These are phyloP conservation scores for Thoracochromis brauschi DNA, from an alignment of 2,113 vertebrate species.

Conservation along the genomic window DNA sequence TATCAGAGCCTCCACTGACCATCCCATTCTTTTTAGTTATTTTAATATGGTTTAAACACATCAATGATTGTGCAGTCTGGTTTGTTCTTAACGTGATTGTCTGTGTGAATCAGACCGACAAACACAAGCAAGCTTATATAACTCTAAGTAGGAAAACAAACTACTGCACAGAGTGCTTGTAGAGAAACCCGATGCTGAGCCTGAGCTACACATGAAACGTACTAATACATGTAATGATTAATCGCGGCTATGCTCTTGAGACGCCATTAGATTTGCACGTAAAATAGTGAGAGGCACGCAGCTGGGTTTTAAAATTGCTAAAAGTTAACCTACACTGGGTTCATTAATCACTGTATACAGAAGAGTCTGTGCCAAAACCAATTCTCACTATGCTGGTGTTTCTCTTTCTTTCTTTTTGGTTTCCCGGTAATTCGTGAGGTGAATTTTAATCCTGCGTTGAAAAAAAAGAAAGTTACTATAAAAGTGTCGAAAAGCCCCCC, in stretches of 20 bases:
- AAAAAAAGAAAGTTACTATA: neutral
- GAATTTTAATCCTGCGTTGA: neutral
- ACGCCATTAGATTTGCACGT: neutral
- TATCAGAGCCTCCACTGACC: neutral
- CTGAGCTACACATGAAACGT: neutral
- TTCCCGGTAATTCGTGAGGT: neutral
- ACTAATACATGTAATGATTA: neutral
- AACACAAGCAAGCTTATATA: neutral
- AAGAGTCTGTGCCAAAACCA: neutral
- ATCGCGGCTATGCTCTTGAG: constrained; percentile 3
- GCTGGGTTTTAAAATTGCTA: neutral
- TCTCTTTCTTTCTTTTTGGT: neutral
- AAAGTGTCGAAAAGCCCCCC: constrained; percentile 15
- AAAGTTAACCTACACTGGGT: neutral
- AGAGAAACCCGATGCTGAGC: neutral
- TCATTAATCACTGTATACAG: neutral
- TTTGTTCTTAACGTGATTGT: neutral
- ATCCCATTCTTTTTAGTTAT: neutral
- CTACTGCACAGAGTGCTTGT: neutral
- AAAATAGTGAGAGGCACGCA: neutral
- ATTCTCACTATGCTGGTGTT: neutral
- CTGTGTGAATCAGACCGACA: neutral
- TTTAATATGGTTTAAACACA: neutral
- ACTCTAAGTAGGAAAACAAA: neutral
- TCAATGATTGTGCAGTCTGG: neutral